A percentile compares a stretch with the other conserved stretches of the same genome.
These are phyloP conservation scores for Phortica magna DNA, from an alignment of 2,888 invertebrate species.

Conservation along the genomic window DNA sequence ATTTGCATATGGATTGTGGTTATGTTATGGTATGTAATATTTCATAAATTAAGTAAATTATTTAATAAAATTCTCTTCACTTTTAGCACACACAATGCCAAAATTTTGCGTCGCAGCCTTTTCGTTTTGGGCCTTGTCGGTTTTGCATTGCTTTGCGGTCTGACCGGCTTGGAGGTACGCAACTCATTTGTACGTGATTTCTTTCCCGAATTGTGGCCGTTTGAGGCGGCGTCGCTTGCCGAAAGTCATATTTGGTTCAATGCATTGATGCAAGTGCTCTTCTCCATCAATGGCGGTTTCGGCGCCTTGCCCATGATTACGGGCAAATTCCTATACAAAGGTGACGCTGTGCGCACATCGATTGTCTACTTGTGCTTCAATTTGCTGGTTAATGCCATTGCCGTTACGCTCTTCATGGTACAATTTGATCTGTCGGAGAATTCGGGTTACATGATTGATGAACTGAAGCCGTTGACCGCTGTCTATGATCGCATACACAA, in stretches of 20 bases:
- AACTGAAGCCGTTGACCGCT: conserved; percentile 76
- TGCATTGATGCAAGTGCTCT: conserved; percentile 77
- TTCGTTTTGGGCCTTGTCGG: conserved; percentile 75
- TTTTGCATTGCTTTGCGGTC: conserved; percentile 68
- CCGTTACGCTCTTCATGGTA: conserved; percentile 77
- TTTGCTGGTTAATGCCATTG: conserved; percentile 75
- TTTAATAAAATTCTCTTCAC: background rate
- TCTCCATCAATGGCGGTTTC: conserved; percentile 76
- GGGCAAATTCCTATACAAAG: conserved; percentile 78
- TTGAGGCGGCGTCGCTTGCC: conserved; percentile 61
- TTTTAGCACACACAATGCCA: conserved; percentile 76
- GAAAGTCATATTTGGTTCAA: conserved; percentile 77
- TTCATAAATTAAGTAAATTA: background rate
- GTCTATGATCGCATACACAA: conserved; percentile 75
- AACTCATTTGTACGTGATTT: conserved; percentile 72
- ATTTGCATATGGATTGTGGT: conserved; percentile 76
- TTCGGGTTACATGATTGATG: conserved; percentile 65
- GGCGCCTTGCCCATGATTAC: conserved; percentile 77
- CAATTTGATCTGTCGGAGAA: conserved; percentile 74
- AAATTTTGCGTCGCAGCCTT: conserved; percentile 73
- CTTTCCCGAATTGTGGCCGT: conserved; percentile 75
- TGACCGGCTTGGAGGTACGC: conserved; percentile 77
- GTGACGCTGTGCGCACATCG: conserved; percentile 77
- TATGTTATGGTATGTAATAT: conserved; percentile 74
- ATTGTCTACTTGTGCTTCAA: conserved; percentile 78